Evolutionary conservation across 2,888 invertebrate genomes (phyloP).

Genomic region (Cryptocephalus moraei): DNA sequence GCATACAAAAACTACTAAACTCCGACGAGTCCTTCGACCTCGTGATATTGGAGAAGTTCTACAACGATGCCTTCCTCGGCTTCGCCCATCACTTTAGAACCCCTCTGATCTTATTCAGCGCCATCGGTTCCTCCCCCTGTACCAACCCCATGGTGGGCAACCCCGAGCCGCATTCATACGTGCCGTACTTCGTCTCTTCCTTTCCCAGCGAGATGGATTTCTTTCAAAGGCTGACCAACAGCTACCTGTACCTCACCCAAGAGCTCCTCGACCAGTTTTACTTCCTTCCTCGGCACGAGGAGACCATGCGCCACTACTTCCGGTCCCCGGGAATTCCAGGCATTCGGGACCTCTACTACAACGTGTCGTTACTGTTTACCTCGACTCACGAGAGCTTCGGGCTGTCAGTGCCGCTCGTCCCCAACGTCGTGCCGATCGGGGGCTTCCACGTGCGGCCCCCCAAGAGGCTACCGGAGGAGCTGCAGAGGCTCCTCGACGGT

Average conservation of each 20-base stretch:
- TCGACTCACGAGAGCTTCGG: constrained; percentile 43
- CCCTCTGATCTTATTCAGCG: constrained; percentile 34
- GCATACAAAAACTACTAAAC: constrained; percentile 23
- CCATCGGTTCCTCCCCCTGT: constrained; percentile 38
- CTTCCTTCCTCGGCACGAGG: constrained; percentile 19
- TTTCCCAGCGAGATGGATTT: constrained; percentile 41
- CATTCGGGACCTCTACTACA: constrained; percentile 14
- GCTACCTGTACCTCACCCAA: constrained; percentile 21
- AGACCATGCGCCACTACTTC: constrained; percentile 21
- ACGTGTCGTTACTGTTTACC: constrained; percentile 23
- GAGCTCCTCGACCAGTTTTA: constrained; percentile 14
- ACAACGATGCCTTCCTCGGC: constrained; percentile 40
- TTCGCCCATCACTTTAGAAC: constrained; percentile 32
- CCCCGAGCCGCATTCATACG: constrained; percentile 40
- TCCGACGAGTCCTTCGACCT: constrained; percentile 34
- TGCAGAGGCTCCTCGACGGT: constrained; percentile 43
- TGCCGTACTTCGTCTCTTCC: constrained; percentile 38
- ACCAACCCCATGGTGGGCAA: constrained; percentile 32
- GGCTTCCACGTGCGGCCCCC: constrained; percentile 39
- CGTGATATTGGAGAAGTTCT: constrained; percentile 39
- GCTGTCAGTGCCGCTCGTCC: constrained; percentile 41
- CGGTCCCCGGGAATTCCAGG: constrained; percentile 19
- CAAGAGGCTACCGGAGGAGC: constrained; percentile 31
- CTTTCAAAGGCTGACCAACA: constrained; percentile 42
- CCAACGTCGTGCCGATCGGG: constrained; percentile 48